Evolutionary conservation across 1,140 invertebrate species (phyloP).

Genomic region (Sitodiplosis mosellana): DNA sequence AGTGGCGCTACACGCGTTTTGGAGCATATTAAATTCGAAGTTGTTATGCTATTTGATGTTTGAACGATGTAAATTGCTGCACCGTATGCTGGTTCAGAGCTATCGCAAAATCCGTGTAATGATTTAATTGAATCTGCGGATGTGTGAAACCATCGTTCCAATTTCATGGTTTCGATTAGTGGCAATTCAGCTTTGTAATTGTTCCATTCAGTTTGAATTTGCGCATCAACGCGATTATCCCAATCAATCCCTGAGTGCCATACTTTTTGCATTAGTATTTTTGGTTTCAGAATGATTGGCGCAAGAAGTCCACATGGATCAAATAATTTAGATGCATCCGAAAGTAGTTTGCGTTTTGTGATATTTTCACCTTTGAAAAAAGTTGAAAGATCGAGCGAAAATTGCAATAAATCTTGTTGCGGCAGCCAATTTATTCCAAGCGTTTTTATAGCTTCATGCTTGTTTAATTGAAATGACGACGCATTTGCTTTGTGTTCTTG

Average conservation of each 20-base stretch:
- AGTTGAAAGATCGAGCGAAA: too few relatives aligned
- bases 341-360: slow-evolving; percentile 14
- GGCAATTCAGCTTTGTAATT: slow-evolving; percentile 7
- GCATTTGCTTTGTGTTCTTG: too few relatives aligned
- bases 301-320: neutral
- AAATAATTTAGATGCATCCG: slow-evolving; percentile 8
- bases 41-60: neutral
- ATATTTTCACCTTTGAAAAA: too few relatives aligned
- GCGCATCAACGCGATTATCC: slow-evolving; percentile 14
- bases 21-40: slow-evolving; percentile 7
- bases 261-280: slow-evolving; percentile 9
- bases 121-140: slow-evolving; percentile 2
- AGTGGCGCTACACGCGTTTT: slow-evolving; percentile 18
- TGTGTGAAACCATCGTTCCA: slow-evolving; percentile 6
- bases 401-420: too few relatives aligned
- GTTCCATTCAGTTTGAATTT: slow-evolving; percentile 8
- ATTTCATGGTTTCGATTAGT: slow-evolving; percentile 5
- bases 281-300: slow-evolving; percentile 15
- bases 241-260: slow-evolving; percentile 11
- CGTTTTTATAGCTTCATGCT: too few relatives aligned
- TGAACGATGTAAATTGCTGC: slow-evolving; percentile 16
- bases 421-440: too few relatives aligned
- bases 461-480: too few relatives aligned
- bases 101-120: slow-evolving; percentile 22
- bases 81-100: slow-evolving; percentile 18